Conservation (phyloP, 2,113 vertebrate genomes). For the Candoia aspera region DNA sequence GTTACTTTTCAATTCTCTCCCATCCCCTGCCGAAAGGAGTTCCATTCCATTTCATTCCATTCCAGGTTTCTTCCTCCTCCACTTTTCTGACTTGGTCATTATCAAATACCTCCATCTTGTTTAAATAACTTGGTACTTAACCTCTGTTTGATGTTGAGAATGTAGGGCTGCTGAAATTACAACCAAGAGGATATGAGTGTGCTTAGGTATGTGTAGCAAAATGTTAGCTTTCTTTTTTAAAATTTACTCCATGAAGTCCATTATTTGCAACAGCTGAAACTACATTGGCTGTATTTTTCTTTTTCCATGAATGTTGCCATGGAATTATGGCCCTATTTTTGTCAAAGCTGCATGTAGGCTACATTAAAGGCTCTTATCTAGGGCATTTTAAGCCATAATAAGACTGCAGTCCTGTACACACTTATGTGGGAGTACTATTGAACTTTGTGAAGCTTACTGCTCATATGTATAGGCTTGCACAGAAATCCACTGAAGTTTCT, state of each 20-base stretch:
- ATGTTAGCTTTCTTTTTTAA: not conserved
- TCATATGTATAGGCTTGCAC: not conserved
- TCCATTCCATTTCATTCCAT: constrained; percentile 11
- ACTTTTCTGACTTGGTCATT: constrained; percentile 53
- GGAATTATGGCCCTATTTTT: not conserved
- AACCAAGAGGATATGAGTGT: constrained; percentile 42
- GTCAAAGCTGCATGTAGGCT: not conserved
- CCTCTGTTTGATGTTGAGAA: constrained; percentile 67
- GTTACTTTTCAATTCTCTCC: constrained; percentile 12
- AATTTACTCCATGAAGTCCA: constrained; percentile 15
- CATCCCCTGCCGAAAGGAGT: constrained; percentile 8
- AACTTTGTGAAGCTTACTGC: not conserved
- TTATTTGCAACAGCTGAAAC: constrained; percentile 23
- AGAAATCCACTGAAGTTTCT: not conserved
- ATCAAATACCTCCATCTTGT: constrained; percentile 67
- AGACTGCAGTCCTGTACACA: not conserved
- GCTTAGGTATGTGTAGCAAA: constrained; percentile 8
- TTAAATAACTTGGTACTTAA: constrained; percentile 67
- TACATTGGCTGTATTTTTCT: not conserved
- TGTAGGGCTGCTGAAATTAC: constrained; percentile 57
- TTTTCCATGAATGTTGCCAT: not conserved
- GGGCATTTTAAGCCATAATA: not conserved
- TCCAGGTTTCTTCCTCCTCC: constrained; percentile 45
- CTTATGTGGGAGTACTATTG: not conserved
- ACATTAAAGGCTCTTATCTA: not conserved